phyloP scores from a whole-genome alignment of 1,140 invertebrate genomes.

The Drosophila ohnishii region DNA sequence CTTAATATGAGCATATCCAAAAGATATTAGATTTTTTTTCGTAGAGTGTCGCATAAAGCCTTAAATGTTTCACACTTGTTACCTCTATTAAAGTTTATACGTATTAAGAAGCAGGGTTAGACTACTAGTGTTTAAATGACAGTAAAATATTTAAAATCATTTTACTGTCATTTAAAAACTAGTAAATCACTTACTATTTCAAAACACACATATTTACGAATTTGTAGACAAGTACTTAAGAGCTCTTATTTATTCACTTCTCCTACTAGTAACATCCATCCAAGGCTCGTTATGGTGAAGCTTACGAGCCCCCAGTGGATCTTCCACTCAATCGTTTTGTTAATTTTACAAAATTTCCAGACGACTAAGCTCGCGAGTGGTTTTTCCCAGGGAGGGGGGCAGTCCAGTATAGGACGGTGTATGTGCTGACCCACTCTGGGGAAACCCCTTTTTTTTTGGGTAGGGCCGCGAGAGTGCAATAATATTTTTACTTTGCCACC shows the following conservation, averaged over 20 bases:
- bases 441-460: background rate
- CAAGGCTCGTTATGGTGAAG: background rate
- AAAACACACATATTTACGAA: background rate
- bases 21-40: too few species aligned
- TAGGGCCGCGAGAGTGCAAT: conserved; percentile 54
- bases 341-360: conserved; percentile 44
- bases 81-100: too few species aligned
- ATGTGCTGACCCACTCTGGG: conserved; percentile 38
- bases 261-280: background rate
- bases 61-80: too few species aligned
- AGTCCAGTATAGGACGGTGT: background rate
- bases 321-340: conserved; percentile 47
- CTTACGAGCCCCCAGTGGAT: conserved; percentile 2
- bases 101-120: background rate
- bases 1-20: too few species aligned
- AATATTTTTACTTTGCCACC: conserved; percentile 63
- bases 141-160: too few species aligned
- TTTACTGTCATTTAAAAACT: too few species aligned
- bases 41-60: too few species aligned
- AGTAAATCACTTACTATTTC: too few species aligned
- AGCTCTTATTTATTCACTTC: background rate
- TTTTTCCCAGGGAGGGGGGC: conserved; percentile 4
- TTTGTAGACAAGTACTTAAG: background rate
- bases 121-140: background rate
- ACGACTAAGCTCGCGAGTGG: conserved; percentile 42